Conservation (phyloP, 2,888 invertebrate genomes). For the Branchellion lobata region DNA sequence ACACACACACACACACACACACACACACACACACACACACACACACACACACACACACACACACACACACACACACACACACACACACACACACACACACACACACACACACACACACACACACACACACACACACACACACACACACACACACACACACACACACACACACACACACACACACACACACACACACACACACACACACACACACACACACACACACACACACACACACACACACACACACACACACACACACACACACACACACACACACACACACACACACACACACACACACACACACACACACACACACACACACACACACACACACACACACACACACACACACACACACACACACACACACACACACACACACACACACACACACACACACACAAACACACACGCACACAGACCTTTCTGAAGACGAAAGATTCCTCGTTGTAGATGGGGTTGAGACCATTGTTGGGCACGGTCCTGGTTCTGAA, state of each 20-base stretch:
- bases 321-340: background rate
- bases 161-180: background rate
- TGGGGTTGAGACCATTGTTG: slow-evolving; percentile 95
- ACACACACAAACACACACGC: background rate
- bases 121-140: slow-evolving; percentile 61
- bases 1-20: background rate
- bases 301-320: slow-evolving; percentile 62
- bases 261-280: background rate
- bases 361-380: slow-evolving; percentile 39
- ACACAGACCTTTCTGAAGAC: slow-evolving; percentile 82
- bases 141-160: slow-evolving; percentile 62
- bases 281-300: slow-evolving; percentile 61
- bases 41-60: slow-evolving; percentile 39
- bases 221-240: slow-evolving; percentile 61
- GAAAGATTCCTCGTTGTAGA: slow-evolving; percentile 97
- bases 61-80: slow-evolving; percentile 61
- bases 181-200: slow-evolving; percentile 61
- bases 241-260: slow-evolving; percentile 61
- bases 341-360: slow-evolving; percentile 61
- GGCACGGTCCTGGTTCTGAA: slow-evolving; percentile 93
- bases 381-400: slow-evolving; percentile 60
- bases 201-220: slow-evolving; percentile 39
- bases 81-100: slow-evolving; percentile 61
- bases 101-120: background rate
- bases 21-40: slow-evolving; percentile 61